phyloP scores from a whole-genome alignment of 2,797 vertebrate species.

The Sebastes trivittatus region DNA sequence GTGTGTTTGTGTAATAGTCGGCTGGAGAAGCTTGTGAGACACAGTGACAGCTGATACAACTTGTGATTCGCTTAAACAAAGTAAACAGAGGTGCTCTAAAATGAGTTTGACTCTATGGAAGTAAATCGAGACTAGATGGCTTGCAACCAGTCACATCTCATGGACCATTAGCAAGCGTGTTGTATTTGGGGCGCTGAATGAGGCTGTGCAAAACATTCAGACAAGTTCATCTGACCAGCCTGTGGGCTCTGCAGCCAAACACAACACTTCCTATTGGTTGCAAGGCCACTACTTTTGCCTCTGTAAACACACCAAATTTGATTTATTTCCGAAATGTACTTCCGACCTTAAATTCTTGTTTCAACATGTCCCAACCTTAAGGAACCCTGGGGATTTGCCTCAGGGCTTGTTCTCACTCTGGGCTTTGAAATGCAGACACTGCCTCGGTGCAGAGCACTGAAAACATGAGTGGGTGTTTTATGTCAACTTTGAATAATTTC shows the following conservation, averaged over 20 bases:
- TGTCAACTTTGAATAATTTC: slow-evolving; percentile 23
- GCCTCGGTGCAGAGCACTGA: not conserved
- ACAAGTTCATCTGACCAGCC: slow-evolving; percentile 3
- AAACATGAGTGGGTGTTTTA: not conserved
- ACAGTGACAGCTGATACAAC: not conserved
- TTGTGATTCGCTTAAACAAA: not conserved
- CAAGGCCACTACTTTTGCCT: slow-evolving; percentile 4
- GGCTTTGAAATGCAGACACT: not conserved
- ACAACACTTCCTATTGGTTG: slow-evolving; percentile 14
- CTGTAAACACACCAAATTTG: slow-evolving; percentile 15
- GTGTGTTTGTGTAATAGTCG: slow-evolving; percentile 5
- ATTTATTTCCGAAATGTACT: slow-evolving; percentile 18
- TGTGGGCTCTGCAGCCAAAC: slow-evolving; percentile 10
- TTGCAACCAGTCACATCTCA: not conserved
- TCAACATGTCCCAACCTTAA: slow-evolving; percentile 12
- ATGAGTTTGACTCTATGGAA: not conserved
- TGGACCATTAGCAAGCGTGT: not conserved
- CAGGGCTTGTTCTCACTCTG: not conserved
- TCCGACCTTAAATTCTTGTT: slow-evolving; percentile 10
- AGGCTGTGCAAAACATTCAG: not conserved
- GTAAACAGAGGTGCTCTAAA: not conserved
- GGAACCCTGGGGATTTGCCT: not conserved
- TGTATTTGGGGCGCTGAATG: slow-evolving; percentile 10
- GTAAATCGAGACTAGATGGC: not conserved
- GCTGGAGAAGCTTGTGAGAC: not conserved